A percentile compares a stretch with the other conserved stretches of the same genome.
phyloP scores from a whole-genome alignment of 1,140 invertebrate species.

The Hycleus phaleratus region DNA sequence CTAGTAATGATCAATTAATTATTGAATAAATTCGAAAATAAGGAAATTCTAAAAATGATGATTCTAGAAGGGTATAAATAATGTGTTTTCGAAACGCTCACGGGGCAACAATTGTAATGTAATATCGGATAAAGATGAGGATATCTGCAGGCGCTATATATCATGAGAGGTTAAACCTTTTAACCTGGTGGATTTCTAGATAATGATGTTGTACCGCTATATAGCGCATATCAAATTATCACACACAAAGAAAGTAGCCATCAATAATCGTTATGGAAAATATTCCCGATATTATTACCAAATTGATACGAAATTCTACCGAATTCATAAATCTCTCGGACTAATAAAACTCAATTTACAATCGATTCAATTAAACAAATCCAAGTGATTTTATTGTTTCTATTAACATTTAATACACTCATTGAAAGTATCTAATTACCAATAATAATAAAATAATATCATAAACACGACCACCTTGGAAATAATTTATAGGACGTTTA shows the following conservation, averaged over 20 bases:
- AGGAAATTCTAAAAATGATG: no score
- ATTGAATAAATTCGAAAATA: constrained; percentile 2
- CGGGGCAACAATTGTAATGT: constrained; percentile 16
- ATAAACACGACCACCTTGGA: constrained; percentile 12
- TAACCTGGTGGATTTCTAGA: constrained; percentile 26
- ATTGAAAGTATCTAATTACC: constrained; percentile 13
- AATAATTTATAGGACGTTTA: no score
- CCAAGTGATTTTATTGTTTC: constrained; percentile 1
- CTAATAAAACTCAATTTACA: background rate
- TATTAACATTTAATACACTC: constrained; percentile 5
- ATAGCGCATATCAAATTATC: constrained; percentile 27
- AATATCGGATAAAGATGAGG: constrained; percentile 2
- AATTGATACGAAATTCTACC: no score
- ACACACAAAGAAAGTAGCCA: constrained; percentile 23
- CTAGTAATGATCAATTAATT: constrained; percentile 10
- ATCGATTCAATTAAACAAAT: background rate
- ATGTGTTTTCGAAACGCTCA: background rate
- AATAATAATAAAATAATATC: constrained; percentile 7
- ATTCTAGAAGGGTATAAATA: no score
- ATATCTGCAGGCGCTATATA: constrained; percentile 22
- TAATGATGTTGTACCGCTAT: constrained; percentile 31
- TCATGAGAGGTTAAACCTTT: constrained; percentile 31
- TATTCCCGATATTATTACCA: no score
- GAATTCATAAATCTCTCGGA: background rate
- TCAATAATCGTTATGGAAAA: constrained; percentile 24